Evolutionary conservation across 2,113 vertebrate genomes (phyloP), one percentile per base, ranked within the genome.

Genomic region (Tenrec ecaudatus): DNA sequence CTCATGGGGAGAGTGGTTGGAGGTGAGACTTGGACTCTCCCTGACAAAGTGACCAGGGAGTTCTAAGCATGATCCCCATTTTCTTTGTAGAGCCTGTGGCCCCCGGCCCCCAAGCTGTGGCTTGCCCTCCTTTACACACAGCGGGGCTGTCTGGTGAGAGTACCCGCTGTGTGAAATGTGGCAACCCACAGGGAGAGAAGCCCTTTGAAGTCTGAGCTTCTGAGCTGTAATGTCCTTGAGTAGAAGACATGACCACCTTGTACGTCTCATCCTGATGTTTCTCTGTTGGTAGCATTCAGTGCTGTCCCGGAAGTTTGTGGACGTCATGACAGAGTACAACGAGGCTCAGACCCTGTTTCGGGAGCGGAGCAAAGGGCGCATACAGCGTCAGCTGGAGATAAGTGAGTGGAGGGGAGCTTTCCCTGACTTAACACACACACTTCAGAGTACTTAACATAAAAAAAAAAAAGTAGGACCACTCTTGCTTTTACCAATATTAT

Each of bases 371-470:
- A 99, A 99, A 96, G 98, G 98, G 86, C 98, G 99, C 57, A 99
- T 99, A 86, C 99, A 99, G 96, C 98, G 99, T 25, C 99, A 99
- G 93, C 97, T 99, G 47, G 99, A 99, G 97, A 99, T 99, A 96
- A 99, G 99, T 99, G 94, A 99, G 99, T 98, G 69, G 23, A 31
- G 27, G 29, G 2, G 0, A 5, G 0, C 1, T 17, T 75, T 20
- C 0, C 7, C 29, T 62, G 2, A 25, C 38, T 62, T 8, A 23
- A 82, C 62, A 25, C 3, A 1, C n/a, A 7, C 47, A 5, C 33
- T 1, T 8, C 53, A 78, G 33, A 53, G 11, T 15, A 2, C 12
- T 7, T 77, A 15, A 27, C 40, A 58, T 57, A 14, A 62, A 7
- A 62, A 19, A 14, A 62, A 7, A 62, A 19, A 14, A 19, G 57